phyloP scores from a whole-genome alignment of 2,888 invertebrate genomes.

The Aleiodes leptofemur region DNA sequence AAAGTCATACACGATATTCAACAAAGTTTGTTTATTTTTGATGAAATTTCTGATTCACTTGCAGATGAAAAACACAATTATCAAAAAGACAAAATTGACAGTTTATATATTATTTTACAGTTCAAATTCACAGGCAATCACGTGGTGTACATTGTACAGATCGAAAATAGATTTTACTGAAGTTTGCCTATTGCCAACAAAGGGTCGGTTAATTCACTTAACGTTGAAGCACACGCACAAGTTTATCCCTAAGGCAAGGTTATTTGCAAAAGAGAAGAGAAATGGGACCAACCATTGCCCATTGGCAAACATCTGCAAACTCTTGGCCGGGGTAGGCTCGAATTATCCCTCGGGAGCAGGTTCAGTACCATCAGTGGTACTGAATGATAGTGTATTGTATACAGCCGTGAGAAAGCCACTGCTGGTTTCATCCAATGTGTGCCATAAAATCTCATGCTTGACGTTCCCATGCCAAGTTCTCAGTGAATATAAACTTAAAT shows the following conservation, averaged over 20 bases:
- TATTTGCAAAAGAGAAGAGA: conserved; percentile 44
- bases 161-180: conserved; percentile 29
- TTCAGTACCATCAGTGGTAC: conserved; percentile 5
- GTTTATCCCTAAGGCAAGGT: conserved; percentile 26
- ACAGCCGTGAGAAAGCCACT: conserved; percentile 46
- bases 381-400: conserved; percentile 19
- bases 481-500: conserved; percentile 34
- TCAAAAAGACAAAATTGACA: background rate
- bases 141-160: conserved; percentile 13
- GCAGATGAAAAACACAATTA: background rate
- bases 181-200: conserved; percentile 29
- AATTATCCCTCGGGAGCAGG: conserved; percentile 49
- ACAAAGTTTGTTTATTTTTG: background rate
- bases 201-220: conserved; percentile 46
- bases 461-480: conserved; percentile 44
- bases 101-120: background rate
- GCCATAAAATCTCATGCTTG: conserved; percentile 41
- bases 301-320: conserved; percentile 66
- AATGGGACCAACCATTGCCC: conserved; percentile 51
- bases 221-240: conserved; percentile 27
- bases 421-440: background rate
- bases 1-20: background rate
- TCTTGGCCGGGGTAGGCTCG: conserved; percentile 52
- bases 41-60: background rate
- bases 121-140: conserved; percentile 17